Evolutionary conservation across 1,140 invertebrate species (phyloP), one percentile per base, ranked within the genome.

Genomic region (Leptinotarsa texana): DNA sequence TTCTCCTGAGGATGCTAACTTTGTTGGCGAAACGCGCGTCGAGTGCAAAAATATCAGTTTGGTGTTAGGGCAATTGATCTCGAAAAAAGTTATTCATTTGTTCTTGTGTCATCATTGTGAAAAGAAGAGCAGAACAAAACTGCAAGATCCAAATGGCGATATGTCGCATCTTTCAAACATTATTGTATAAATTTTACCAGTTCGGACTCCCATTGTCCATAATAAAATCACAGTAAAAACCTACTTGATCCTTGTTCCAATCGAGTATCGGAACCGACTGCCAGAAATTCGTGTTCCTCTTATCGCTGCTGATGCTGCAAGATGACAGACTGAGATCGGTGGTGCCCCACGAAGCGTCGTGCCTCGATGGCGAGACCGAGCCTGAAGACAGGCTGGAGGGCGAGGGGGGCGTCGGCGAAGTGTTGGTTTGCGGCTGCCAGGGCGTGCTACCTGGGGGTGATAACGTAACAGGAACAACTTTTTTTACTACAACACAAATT

Each of bases 171-270:
- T 42, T 42, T 8, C 33, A 42, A 33, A 33, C 27, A 27, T 27
- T 27, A 27, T 6, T 27, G 24, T 27, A 24, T 3, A 24, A 24
- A 22, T 27, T 27, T 5, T 27, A 27, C 5, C 4, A 5, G 27
- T 33, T 33, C 27, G 6, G 1, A 33, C 27, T 6, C 1, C 27
- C 27, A 33, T 33, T 33, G 1, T 6, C 27, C 27, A 42, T 42
- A 42, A 42, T 42, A 42, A 42, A 42, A 42, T 42, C 33, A 42
- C 11, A 11, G 33, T 42, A 42, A 42, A 42, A 42, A 57, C 82
- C 84, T 84, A 94, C 94, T 89, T 96, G 93, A 84, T 96, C 93
- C 84, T 94, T 93, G 77, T 90, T 93, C 95, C 95, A 97, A 80
- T 95, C 93, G 24, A 89, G 88, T 67, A 96, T 91, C 5, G 92